Conservation (phyloP, 2,888 invertebrate species). For the Myopa tessellatipennis region DNA sequence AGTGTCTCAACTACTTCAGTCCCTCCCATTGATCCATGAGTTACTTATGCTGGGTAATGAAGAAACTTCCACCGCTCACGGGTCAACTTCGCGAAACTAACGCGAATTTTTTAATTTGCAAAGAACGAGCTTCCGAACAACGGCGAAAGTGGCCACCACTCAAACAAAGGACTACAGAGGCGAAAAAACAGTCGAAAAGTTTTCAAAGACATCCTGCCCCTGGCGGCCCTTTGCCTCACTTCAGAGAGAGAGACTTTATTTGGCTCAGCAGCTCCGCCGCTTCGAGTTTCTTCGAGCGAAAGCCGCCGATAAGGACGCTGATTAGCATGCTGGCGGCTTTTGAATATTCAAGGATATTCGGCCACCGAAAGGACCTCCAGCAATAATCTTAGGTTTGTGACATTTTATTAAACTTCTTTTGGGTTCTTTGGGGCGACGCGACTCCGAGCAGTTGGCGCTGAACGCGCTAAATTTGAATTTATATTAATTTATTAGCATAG, state of each 20-base stretch:
- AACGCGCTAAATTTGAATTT: conserved; percentile 61
- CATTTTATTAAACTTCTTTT: conserved; percentile 48
- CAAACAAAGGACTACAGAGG: too few relatives aligned
- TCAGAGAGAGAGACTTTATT: too few relatives aligned
- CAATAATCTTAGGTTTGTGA: conserved; percentile 29
- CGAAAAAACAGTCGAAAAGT: too few relatives aligned
- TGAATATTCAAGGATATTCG: conserved; percentile 46
- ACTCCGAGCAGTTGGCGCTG: conserved; percentile 28
- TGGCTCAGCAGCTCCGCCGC: too few relatives aligned
- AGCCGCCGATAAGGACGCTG: conserved; percentile 15
- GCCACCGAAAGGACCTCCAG: not conserved
- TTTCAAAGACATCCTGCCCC: not conserved
- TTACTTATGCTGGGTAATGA: too few relatives aligned
- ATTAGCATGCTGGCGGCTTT: conserved; percentile 40
- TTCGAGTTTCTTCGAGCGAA: not conserved
- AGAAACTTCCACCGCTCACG: too few relatives aligned
- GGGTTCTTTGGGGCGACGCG: conserved; percentile 47
- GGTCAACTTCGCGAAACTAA: too few relatives aligned
- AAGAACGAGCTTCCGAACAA: too few relatives aligned
- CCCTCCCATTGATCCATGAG: too few relatives aligned
- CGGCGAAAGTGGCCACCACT: too few relatives aligned
- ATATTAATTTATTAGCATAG: conserved; percentile 67
- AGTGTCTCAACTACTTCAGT: too few relatives aligned
- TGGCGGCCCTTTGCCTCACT: not conserved
- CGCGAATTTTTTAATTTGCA: too few relatives aligned